Base-by-base conservation (phyloP, 2,113 vertebrate species). In the Oryzias celebensis region DNA sequence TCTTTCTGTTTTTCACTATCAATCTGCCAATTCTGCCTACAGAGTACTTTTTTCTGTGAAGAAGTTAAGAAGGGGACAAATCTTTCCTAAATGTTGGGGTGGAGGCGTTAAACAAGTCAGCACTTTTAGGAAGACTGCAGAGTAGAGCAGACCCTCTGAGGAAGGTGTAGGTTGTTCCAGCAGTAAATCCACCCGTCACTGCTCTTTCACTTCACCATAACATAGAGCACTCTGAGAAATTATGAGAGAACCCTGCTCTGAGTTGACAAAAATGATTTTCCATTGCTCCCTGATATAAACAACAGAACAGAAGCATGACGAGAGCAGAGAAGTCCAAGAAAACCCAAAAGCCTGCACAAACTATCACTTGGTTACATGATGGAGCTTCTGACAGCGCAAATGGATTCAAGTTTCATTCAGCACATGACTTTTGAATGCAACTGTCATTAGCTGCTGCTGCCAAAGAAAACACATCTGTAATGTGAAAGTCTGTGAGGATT, bases 321-420 rank as follows among this genome's bases (percentile, higher is more conserved):
- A 45, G 69, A 70, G 55, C 60, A 53, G 46, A 12, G 45, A 45
- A n/a, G 57, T 43, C 78, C 61, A 54, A 48, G 42, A 31, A 44
- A 74, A 75, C 76, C 76, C 20, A 18, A 50, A 23, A 43, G 31
- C 18, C 60, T 52, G 8, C 0, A 52, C 42, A 65, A 23, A 69
- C 22, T 57, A 65, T 57, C 47, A 14, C 7, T 22, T 23, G 51
- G 13, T 62, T 62, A 45, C 70, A 62, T 14, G 46, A 60, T 62
- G 68, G 52, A 15, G 20, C 54, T 78, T 65, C 36, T 59, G 52
- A 71, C 64, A 23, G 13, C 68, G 49, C 76, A 69, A 64, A 73
- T 4, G 65, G 45, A 18, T 71, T 88, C 87, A 10, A 77, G 88
- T 82, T 85, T 72, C 74, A 80, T 78, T 82, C 84, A 61, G 78